Base-by-base conservation (phyloP, 1,140 invertebrate species). In the Hylaeus volcanicus region DNA sequence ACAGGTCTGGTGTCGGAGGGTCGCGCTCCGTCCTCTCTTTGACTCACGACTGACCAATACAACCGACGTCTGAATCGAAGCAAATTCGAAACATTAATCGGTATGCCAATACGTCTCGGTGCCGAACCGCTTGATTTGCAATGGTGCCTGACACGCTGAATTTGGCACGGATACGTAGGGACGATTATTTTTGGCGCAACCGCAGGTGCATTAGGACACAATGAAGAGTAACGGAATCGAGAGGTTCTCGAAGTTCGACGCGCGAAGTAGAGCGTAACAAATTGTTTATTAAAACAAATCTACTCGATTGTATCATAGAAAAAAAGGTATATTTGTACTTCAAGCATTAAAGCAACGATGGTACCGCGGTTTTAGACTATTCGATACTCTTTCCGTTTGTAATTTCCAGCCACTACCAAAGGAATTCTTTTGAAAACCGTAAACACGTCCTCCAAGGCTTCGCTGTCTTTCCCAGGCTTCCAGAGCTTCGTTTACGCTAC, bases 391-490 rank as follows among this genome's bases (percentile, higher is more conserved):
- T 11, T 51, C 51, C 0, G 9, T 48, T 69, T 60, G 45, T n/a
- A 51, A 48, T 41, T 70, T 48, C 43, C 11, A n/a, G 9, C 3
- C 15, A 11, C 6, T 48, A 69, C 39, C 39, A 5, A 15, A 48
- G 37, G 3, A 39, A 85, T 81, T 78, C 70, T 85, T 86, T 82
- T 11, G 48, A 63, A 39, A 65, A 51, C 58, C 26, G 48, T 81
- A 75, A 72, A 75, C 41, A 64, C 48, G 39, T 45, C 43, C 39
- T 81, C 48, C 83, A 8, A 41, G 41, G 51, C 51, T 51, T 45
- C n/a, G 41, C 39, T 56, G 41, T 73, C 70, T 87, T 87, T 90
- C 86, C 86, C 85, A 89, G 82, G 82, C 88, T 76, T 71, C 64
- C 83, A 79, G 6, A 6, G 56, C 12, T 45, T 66, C 43, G 85